phyloP scores from a whole-genome alignment of 1,140 invertebrate genomes.

The Heliconius eleuchia region DNA sequence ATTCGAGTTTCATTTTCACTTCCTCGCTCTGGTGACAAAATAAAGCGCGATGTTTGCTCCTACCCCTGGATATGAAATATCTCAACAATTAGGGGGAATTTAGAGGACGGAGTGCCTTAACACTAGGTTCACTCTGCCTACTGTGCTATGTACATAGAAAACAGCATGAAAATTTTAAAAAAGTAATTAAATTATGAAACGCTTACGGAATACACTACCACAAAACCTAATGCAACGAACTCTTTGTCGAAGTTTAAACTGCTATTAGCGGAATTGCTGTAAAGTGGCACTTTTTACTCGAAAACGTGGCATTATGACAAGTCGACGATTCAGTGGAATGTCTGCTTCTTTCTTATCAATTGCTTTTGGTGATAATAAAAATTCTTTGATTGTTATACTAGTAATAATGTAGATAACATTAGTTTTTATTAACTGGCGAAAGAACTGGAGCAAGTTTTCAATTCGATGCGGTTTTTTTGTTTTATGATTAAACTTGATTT shows the following conservation, averaged over 20 bases:
- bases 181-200: conserved; percentile 15
- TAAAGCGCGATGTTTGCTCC: too few relatives aligned
- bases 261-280: conserved; percentile 43
- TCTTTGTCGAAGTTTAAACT: conserved; percentile 47
- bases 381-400: neutral
- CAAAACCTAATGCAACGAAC: conserved; percentile 40
- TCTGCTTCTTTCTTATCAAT: conserved; percentile 27
- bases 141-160: too few relatives aligned
- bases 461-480: too few relatives aligned
- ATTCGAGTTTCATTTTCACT: too few relatives aligned
- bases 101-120: too few relatives aligned
- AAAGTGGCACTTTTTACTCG: conserved; percentile 39
- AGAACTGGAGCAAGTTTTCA: too few relatives aligned
- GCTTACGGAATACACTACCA: conserved; percentile 28
- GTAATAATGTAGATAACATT: neutral
- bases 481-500: too few relatives aligned
- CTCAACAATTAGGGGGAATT: too few relatives aligned
- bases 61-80: too few relatives aligned
- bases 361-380: conserved; percentile 17
- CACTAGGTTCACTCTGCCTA: too few relatives aligned
- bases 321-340: conserved; percentile 28
- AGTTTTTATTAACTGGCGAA: too few relatives aligned
- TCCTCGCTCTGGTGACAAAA: too few relatives aligned
- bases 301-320: conserved; percentile 32
- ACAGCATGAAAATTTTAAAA: neutral